Conservation (phyloP, 2,797 vertebrate species). For the Momotus momota region DNA sequence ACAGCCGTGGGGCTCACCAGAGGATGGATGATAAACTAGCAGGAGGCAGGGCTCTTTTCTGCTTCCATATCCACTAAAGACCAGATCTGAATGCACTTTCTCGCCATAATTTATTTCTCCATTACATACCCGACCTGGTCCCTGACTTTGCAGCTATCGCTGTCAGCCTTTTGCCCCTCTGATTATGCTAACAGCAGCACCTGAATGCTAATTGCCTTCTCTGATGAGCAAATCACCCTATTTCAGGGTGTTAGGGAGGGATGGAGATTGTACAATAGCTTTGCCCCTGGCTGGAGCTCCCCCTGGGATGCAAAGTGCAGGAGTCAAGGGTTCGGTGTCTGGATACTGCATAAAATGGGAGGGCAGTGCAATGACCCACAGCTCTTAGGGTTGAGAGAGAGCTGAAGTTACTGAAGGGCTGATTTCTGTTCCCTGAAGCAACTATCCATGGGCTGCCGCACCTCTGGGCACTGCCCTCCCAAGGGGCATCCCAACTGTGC, state of each 20-base stretch:
- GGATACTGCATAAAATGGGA: not conserved
- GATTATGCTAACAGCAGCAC: constrained; percentile 56
- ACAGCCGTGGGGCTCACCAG: constrained; percentile 72
- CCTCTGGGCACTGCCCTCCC: accelerated
- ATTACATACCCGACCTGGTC: constrained; percentile 56
- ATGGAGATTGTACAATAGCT: not conserved
- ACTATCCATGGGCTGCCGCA: not conserved
- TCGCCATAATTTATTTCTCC: constrained; percentile 73
- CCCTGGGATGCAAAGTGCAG: not conserved
- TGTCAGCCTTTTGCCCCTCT: constrained; percentile 56
- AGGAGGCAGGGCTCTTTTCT: constrained; percentile 26
- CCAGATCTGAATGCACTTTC: constrained; percentile 26
- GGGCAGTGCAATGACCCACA: not conserved
- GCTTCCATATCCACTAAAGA: constrained; percentile 17
- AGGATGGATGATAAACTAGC: constrained; percentile 72
- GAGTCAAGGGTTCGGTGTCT: not conserved
- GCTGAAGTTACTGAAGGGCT: not conserved
- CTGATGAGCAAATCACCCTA: not conserved
- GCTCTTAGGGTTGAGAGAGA: not conserved
- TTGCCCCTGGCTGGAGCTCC: not conserved
- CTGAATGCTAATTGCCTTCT: constrained; percentile 68
- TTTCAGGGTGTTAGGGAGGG: not conserved
- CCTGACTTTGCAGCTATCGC: constrained; percentile 30
- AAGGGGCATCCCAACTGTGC: not conserved
- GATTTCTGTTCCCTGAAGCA: not conserved